Conservation (phyloP, 2,797 vertebrate species). For the Amphiprion clarkii region DNA sequence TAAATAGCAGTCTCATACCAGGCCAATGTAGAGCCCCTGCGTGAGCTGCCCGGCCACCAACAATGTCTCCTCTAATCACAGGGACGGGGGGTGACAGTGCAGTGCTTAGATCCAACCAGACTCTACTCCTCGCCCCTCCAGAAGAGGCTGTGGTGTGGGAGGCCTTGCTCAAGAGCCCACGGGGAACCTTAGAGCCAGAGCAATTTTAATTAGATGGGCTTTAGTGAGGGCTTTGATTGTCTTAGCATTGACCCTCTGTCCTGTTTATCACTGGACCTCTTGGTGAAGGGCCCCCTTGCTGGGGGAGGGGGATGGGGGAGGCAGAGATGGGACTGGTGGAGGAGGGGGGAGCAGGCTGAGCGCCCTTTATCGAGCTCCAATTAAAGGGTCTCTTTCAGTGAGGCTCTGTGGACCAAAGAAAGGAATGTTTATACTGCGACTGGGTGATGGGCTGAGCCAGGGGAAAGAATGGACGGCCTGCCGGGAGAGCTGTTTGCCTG, state of each 20-base stretch:
- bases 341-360: constrained; percentile 51
- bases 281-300: constrained; percentile 65
- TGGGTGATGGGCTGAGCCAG: constrained; percentile 72
- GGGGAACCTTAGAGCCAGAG: constrained; percentile 61
- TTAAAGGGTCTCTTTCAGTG: constrained; percentile 87
- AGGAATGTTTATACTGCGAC: constrained; percentile 85
- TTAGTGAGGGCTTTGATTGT: constrained; percentile 79
- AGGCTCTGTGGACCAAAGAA: constrained; percentile 80
- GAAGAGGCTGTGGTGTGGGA: constrained; percentile 46
- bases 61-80: constrained; percentile 38
- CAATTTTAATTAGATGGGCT: constrained; percentile 81
- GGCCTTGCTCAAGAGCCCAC: constrained; percentile 45
- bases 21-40: constrained; percentile 23
- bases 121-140: background rate
- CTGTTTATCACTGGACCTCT: constrained; percentile 75
- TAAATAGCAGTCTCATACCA: constrained; percentile 15
- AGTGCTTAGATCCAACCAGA: constrained; percentile 20
- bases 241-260: constrained; percentile 77
- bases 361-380: constrained; percentile 80
- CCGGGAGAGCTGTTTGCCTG: constrained; percentile 75
- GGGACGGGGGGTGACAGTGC: constrained; percentile 9
- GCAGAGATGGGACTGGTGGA: constrained; percentile 48
- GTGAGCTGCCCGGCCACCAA: constrained; percentile 52
- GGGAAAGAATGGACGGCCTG: constrained; percentile 73
- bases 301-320: constrained; percentile 44